Conservation (phyloP, 2,888 invertebrate species). For the Camptogramma bilineatum region DNA sequence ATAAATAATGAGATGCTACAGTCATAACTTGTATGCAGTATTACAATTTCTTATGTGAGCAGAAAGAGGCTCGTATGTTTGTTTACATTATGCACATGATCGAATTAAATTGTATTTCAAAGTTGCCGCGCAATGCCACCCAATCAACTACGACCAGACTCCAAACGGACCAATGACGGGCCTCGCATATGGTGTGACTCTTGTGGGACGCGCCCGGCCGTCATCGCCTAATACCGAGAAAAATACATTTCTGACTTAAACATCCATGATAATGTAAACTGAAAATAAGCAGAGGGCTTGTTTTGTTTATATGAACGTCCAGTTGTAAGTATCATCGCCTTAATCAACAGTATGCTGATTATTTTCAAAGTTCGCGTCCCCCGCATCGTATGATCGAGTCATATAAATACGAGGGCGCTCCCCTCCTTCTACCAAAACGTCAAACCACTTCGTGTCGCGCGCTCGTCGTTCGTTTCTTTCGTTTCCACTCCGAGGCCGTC, state of each 20-base stretch:
- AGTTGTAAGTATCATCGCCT: conserved; percentile 51
- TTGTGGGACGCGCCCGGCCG: conserved; percentile 69
- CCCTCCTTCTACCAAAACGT: conserved; percentile 79
- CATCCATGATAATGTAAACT: conserved; percentile 41
- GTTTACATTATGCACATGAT: conserved; percentile 15
- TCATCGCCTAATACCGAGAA: conserved; percentile 45
- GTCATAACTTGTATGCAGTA: not conserved
- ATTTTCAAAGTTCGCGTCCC: conserved; percentile 71
- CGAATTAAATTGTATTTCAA: conserved; percentile 48
- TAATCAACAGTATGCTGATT: conserved; percentile 60
- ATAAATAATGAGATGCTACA: not conserved
- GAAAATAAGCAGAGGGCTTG: conserved; percentile 41
- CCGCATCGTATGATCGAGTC: conserved; percentile 82
- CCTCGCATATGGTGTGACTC: conserved; percentile 80
- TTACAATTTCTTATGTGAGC: not conserved
- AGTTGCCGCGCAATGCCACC: conserved; percentile 59
- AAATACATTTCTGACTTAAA: conserved; percentile 59
- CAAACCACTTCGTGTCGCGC: conserved; percentile 69
- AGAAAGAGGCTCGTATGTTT: conserved; percentile 11
- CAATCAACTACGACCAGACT: conserved; percentile 60
- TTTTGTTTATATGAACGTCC: conserved; percentile 44
- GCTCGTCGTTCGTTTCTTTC: conserved; percentile 46
- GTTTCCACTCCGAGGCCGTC: conserved; percentile 51
- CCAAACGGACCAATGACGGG: conserved; percentile 66
- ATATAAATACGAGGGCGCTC: conserved; percentile 77